Percentiles rank a stretch among this genome's conserved stretches.
Conservation (phyloP, 2,888 invertebrate species). For the Machimus rusticus region DNA sequence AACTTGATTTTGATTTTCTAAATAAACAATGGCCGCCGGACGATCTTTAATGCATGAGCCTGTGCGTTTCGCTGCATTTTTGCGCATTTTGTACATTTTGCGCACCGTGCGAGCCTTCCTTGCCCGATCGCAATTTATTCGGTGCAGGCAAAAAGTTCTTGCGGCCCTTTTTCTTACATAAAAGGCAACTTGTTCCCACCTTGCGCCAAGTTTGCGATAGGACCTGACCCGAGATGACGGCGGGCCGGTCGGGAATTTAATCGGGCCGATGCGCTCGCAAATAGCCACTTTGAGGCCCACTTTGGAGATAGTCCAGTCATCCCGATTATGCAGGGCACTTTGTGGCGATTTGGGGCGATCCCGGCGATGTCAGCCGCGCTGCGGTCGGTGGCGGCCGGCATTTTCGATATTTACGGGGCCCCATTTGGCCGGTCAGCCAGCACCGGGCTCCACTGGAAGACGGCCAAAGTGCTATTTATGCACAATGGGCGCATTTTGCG, state of each 20-base stretch:
- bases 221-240: not conserved
- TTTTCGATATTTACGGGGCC: conserved; percentile 26
- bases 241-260: not conserved
- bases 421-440: conserved; percentile 9
- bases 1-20: conserved; percentile 36
- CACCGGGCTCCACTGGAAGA: not conserved
- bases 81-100: not conserved
- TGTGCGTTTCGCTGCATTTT: conserved; percentile 27
- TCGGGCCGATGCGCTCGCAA: not conserved
- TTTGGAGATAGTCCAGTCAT: conserved; percentile 13
- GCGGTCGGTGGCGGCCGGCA: not conserved
- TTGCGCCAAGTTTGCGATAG: not conserved
- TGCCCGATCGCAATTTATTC: conserved; percentile 1
- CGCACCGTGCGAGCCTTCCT: not conserved
- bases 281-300: not conserved
- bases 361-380: not conserved
- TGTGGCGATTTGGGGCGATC: not conserved
- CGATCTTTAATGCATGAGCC: conserved; percentile 46
- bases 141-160: not conserved
- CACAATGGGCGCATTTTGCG: conserved; percentile 26
- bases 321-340: not conserved
- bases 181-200: conserved; percentile 21
- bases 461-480: conserved; percentile 32
- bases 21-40: conserved; percentile 39
- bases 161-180: not conserved